Evolutionary conservation across 2,888 invertebrate species (phyloP).

Genomic region (Synergus japonicus): DNA sequence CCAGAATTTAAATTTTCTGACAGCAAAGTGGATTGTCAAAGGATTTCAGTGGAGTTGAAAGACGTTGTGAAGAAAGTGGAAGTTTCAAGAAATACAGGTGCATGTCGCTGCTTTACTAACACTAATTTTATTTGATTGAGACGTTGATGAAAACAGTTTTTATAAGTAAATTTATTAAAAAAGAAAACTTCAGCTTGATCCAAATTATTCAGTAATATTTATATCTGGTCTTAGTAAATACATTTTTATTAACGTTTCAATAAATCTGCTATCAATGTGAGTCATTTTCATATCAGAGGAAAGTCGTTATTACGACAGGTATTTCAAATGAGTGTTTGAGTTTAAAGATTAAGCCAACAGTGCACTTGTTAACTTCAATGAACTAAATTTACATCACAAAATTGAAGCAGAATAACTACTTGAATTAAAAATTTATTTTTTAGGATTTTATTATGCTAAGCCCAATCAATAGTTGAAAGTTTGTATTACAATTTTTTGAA

Average conservation of each 20-base stretch:
- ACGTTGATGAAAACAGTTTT: background rate
- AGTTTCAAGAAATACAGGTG: conserved; percentile 63
- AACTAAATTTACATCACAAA: background rate
- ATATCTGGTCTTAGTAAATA: background rate
- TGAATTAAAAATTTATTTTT: background rate
- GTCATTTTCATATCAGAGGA: background rate
- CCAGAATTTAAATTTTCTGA: conserved; percentile 9
- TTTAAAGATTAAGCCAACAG: background rate
- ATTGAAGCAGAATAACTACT: background rate
- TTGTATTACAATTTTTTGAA: background rate
- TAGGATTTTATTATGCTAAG: background rate
- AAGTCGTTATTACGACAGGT: background rate
- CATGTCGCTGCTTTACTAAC: conserved; percentile 68
- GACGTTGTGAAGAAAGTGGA: conserved; percentile 44
- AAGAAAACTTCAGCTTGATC: background rate
- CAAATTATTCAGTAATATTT: background rate
- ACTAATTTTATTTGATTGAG: conserved; percentile 1
- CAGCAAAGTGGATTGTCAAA: conserved; percentile 48
- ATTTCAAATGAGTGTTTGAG: background rate
- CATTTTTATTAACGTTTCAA: conserved; percentile 2
- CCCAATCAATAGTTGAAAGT: background rate
- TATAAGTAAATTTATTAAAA: background rate
- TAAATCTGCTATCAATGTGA: conserved; percentile 12
- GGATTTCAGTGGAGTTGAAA: conserved; percentile 46
- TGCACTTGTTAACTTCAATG: background rate